These are phyloP conservation scores for Pollachius pollachius DNA, from an alignment of 2,113 vertebrate species.

Conservation along the genomic window DNA sequence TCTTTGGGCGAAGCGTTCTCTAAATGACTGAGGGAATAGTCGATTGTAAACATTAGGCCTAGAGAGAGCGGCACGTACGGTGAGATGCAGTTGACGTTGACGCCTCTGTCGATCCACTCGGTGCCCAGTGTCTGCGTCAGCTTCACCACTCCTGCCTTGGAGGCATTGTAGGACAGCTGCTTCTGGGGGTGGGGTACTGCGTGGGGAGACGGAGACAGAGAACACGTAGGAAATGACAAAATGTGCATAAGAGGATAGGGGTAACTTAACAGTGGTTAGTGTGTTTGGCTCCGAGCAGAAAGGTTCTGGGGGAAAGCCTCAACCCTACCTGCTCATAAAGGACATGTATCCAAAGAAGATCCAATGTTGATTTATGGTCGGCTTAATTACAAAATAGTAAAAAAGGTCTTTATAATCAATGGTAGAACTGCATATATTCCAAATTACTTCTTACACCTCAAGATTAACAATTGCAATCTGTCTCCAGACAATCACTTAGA, in stretches of 20 bases:
- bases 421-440: too few species aligned
- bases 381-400: too few species aligned
- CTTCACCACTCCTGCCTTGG: conserved; percentile 78
- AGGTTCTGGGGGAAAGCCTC: background rate
- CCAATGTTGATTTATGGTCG: too few species aligned
- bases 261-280: background rate
- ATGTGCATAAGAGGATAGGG: background rate
- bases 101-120: conserved; percentile 79
- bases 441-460: too few species aligned
- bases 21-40: background rate
- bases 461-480: too few species aligned
- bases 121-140: conserved; percentile 80
- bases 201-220: conserved; percentile 6
- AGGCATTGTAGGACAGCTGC: conserved; percentile 79
- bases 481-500: too few species aligned
- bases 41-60: background rate
- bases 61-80: conserved; percentile 67
- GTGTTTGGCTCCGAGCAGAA: too few species aligned
- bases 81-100: conserved; percentile 79
- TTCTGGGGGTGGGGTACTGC: conserved; percentile 80
- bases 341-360: too few species aligned
- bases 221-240: background rate
- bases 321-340: too few species aligned
- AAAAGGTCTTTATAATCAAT: too few species aligned
- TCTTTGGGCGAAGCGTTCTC: too few species aligned